Conservation (phyloP, 2,888 invertebrate species). For the Smittia aterrima region DNA sequence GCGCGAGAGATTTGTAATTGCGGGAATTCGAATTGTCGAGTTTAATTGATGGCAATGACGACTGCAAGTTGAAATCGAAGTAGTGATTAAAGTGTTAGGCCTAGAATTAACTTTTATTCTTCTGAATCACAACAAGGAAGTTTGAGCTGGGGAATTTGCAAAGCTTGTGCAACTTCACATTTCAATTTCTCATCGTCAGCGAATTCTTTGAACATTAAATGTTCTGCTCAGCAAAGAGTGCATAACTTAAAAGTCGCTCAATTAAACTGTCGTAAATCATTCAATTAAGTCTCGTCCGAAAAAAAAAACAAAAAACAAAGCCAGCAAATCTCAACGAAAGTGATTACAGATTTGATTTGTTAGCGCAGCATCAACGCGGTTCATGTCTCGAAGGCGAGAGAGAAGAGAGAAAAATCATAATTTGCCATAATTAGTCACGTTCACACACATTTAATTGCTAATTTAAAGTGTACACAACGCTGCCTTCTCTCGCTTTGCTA, state of each 20-base stretch:
- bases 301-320: constrained; percentile 13
- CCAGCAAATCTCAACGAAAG: not conserved
- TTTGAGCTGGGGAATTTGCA: no score
- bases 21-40: not conserved
- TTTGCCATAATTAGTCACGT: constrained; percentile 39
- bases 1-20: not conserved
- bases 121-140: not conserved
- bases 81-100: not conserved
- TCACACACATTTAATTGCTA: constrained; percentile 34
- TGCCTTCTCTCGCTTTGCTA: not conserved
- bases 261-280: constrained; percentile 38
- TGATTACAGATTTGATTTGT: not conserved
- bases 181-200: not conserved
- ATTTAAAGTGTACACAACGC: constrained; percentile 15
- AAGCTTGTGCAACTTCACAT: no score
- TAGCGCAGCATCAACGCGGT: not conserved
- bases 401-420: constrained; percentile 35
- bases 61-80: not conserved
- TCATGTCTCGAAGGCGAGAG: not conserved
- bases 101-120: not conserved
- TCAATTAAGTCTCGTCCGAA: constrained; percentile 33
- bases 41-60: not conserved
- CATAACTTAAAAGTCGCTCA: constrained; percentile 25
- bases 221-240: constrained; percentile 20
- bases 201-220: constrained; percentile 5